Evolutionary conservation across 2,113 vertebrate species (phyloP), one percentile per base, ranked within the genome.

Genomic region (Empidonax traillii): DNA sequence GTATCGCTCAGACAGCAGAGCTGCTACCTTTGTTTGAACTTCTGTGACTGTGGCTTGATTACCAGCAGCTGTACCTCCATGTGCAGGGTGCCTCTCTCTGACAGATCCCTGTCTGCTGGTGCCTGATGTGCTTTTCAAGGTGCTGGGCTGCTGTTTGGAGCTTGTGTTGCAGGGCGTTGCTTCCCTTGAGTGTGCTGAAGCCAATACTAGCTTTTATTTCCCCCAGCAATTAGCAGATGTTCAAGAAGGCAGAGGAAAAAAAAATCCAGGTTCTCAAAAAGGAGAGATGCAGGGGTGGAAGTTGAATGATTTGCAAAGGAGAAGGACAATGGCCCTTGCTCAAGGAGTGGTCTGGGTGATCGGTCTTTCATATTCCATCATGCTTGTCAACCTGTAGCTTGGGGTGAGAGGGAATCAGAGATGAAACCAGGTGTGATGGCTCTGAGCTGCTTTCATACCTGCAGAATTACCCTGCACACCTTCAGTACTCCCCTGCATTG

Each of bases 321-420:
- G 47, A 72, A 77, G 20, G 41, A 58, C n/a, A 49, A 7, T 5
- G 39, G 21, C 33, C 17, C n/a, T 90, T 66, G 59, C 17, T 35
- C 5, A 33, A 33, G 58, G 30, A 5, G 3, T 59, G 41, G 14
- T 61, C 20, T 83, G 59, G 27, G 9, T 72, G 18, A 30, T 47
- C 0, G 0, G 9, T 71, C 6, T 9, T 46, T 83, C 67, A 17
- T 8, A 43, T 49, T 41, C 14, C 19, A 10, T 75, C 14, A n/a
- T 68, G 24, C 31, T 77, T 51, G 39, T 71, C 10, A 6, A 3
- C 25, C 28, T 67, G 63, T 72, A 74, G 46, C 12, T 81, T 44
- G 21, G 12, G 17, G 9, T 68, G 33, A 41, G 69, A 87, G 27
- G 19, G 37, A 27, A 41, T 33, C 23, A 5, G 72, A 73, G 47